These are phyloP conservation scores for Anguilla megastoma DNA, from an alignment of 2,797 vertebrate species.

Conservation along the genomic window DNA sequence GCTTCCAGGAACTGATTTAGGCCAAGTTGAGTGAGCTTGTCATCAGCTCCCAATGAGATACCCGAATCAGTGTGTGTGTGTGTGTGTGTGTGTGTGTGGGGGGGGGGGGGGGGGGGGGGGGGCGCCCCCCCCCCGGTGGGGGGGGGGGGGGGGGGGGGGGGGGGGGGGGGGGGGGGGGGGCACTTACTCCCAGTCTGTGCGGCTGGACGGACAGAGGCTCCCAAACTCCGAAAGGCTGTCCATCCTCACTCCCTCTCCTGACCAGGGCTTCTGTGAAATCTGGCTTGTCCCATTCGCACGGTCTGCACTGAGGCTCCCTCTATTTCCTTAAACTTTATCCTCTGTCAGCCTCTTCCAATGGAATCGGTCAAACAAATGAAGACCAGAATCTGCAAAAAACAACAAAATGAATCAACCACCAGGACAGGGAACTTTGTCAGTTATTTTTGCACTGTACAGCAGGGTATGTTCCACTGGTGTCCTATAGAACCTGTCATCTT, in stretches of 20 bases:
- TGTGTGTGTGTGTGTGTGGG: too few species aligned
- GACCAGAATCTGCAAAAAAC: constrained; percentile 55
- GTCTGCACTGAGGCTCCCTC: constrained; percentile 50
- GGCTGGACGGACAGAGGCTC: constrained; percentile 70
- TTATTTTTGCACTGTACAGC: background rate
- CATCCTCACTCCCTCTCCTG: constrained; percentile 79
- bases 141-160: too few species aligned
- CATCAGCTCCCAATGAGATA: background rate
- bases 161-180: background rate
- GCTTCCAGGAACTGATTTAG: background rate
- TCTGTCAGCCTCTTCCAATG: constrained; percentile 44
- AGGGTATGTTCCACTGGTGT: background rate
- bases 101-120: background rate
- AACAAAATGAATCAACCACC: background rate
- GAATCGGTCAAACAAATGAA: constrained; percentile 44
- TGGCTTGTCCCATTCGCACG: constrained; percentile 68
- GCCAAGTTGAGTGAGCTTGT: background rate
- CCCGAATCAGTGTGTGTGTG: background rate
- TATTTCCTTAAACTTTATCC: constrained; percentile 41
- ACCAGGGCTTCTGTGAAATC: constrained; percentile 66
- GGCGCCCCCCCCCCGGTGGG: too few species aligned
- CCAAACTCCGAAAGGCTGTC: constrained; percentile 78
- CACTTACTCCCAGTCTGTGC: constrained; percentile 81
- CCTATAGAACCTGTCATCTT: background rate
- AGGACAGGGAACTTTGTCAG: background rate